Conservation (phyloP, 2,888 invertebrate genomes). For the Rhabditoides inermis region DNA sequence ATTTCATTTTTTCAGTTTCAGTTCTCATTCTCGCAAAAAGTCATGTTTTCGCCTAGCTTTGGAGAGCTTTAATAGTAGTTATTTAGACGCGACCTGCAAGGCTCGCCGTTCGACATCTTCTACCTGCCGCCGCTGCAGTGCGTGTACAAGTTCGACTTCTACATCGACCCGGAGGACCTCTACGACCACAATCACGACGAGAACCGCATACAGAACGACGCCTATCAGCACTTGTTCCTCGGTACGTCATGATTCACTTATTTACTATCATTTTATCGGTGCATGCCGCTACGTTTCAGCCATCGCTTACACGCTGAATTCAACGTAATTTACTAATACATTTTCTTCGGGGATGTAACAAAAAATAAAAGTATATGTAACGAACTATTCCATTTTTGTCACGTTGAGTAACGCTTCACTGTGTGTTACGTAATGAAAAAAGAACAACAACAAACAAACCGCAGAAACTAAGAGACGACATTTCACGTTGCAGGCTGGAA, state of each 20-base stretch:
- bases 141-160: slow-evolving; percentile 51
- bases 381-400: too few relatives aligned
- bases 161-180: slow-evolving; percentile 49
- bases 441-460: too few relatives aligned
- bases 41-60: not conserved
- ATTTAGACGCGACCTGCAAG: slow-evolving; percentile 40
- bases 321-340: too few relatives aligned
- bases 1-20: too few relatives aligned
- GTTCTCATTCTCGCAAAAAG: not conserved
- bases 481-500: slow-evolving; percentile 38
- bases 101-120: slow-evolving; percentile 47
- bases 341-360: too few relatives aligned
- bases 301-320: too few relatives aligned
- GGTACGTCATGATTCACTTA: slow-evolving; percentile 19
- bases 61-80: not conserved
- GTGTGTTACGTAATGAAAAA: too few relatives aligned
- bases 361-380: too few relatives aligned
- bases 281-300: too few relatives aligned
- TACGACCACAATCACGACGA: slow-evolving; percentile 52
- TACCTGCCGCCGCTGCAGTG: slow-evolving; percentile 46
- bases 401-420: too few relatives aligned
- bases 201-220: slow-evolving; percentile 48
- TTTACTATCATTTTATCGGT: not conserved
- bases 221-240: slow-evolving; percentile 50
- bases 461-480: too few relatives aligned